These are phyloP conservation scores for Scaptomyza hsui DNA, from an alignment of 1,140 invertebrate genomes.

Conservation along the genomic window DNA sequence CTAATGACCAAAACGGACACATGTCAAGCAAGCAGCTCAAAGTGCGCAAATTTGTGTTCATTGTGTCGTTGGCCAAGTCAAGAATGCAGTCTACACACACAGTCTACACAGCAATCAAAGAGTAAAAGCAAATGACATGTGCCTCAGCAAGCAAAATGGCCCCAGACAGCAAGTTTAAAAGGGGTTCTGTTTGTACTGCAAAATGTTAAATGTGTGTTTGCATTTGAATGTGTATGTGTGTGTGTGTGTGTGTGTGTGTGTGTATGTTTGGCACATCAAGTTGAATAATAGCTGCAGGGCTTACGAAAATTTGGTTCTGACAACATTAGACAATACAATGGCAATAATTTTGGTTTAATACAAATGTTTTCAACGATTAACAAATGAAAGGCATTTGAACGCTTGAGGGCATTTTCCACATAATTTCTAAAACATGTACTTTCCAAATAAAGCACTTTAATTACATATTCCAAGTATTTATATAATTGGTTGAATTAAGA, in stretches of 20 bases:
- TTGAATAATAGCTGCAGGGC: slow-evolving; percentile 31
- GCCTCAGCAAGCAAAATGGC: slow-evolving; percentile 20
- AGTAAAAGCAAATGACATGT: slow-evolving; percentile 33
- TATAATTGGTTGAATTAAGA: neutral
- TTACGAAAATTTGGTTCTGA: slow-evolving; percentile 6
- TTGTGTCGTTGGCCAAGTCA: slow-evolving; percentile 30
- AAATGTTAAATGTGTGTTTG: neutral
- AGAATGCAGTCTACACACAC: neutral
- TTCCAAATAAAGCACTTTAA: slow-evolving; percentile 8
- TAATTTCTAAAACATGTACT: neutral
- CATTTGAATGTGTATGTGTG: neutral
- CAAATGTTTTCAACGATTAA: slow-evolving; percentile 16
- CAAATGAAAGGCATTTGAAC: slow-evolving; percentile 11
- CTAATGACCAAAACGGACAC: slow-evolving; percentile 55
- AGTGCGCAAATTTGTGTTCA: slow-evolving; percentile 53
- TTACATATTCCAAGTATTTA: slow-evolving; percentile 6
- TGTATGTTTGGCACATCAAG: slow-evolving; percentile 29
- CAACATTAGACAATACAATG: slow-evolving; percentile 32
- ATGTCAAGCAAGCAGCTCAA: slow-evolving; percentile 55
- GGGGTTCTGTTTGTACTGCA: slow-evolving; percentile 27
- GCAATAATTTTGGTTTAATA: slow-evolving; percentile 8
- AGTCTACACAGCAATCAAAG: slow-evolving; percentile 9
- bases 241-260: neutral
- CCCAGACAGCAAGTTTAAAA: slow-evolving; percentile 16
- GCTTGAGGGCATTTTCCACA: neutral